Evolutionary conservation across 2,113 vertebrate genomes (phyloP), one percentile per base, ranked within the genome.

Genomic region (Cichladusa arquata): DNA sequence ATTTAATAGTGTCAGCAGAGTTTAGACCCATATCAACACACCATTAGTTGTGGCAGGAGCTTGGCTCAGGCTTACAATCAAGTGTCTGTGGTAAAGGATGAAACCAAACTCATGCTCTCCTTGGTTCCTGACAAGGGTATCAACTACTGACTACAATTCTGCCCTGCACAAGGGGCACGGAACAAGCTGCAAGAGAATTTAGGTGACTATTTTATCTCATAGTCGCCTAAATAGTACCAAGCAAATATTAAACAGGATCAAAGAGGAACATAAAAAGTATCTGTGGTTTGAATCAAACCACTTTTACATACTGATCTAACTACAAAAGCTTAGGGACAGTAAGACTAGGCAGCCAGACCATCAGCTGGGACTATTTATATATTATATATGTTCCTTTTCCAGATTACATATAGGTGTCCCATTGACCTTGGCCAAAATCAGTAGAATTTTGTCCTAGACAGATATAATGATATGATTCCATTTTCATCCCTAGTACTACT

Each of bases 371-470:
- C 12, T 36, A 25, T 11, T 51, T 60, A 60, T 13, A 40, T 40
- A 40, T 51, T 12, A 67, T 23, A 23, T 22, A 33, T 23, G 18
- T 15, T 53, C 12, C 22, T 69, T 78, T 69, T 28, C 38, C 54
- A 45, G 14, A 69, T 38, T 53, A 61, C 3, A 14, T 45, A 38
- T 5, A 53, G 18, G 12, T 24, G 8, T 33, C 28, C 12, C 14
- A 19, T 8, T 0, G 2, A 60, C 6, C 12, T 33, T 15, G 45
- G 33, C 8, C 6, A 45, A 78, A 78, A 78, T 11, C 0, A 4
- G 28, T 33, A 69, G 12, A 45, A 61, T 36, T 86, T 61, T 45
- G 33, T 45, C 8, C 6, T 14, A 38, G 12, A 22, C 17, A 12
- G 5, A 45, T 11, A 33, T 4, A 57, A 67, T 8, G 1, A 17